Percentiles rank a stretch among this genome's conserved stretches.
phyloP scores from a whole-genome alignment of 2,888 invertebrate species.

The Ceramica pisi region DNA sequence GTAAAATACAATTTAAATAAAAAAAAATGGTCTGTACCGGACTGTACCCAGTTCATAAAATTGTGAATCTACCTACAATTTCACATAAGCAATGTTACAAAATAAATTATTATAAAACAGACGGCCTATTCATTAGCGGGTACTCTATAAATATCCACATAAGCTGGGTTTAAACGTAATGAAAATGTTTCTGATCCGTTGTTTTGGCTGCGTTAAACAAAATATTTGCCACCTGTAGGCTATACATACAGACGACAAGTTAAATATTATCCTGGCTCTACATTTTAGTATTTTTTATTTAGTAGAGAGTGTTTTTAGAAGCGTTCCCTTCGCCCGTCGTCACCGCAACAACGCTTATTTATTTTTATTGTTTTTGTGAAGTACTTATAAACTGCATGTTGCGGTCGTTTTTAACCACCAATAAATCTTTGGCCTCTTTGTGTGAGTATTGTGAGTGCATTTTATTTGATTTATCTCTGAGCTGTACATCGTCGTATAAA shows the following conservation, averaged over 20 bases:
- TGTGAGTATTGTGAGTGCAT: neutral
- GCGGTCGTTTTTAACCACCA: neutral
- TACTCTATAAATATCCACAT: constrained; percentile 19
- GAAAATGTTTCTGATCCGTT: constrained; percentile 32
- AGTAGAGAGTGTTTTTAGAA: constrained; percentile 17
- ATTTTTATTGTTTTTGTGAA: constrained; percentile 7
- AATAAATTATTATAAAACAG: constrained; percentile 5
- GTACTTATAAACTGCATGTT: neutral
- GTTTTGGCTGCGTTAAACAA: constrained; percentile 6
- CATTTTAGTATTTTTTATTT: constrained; percentile 5
- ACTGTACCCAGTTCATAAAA: neutral
- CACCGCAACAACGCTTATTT: constrained; percentile 7
- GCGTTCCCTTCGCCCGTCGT: neutral
- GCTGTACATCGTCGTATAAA: neutral
- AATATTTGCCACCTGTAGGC: constrained; percentile 34
- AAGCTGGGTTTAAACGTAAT: constrained; percentile 13
- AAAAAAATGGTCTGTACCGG: neutral
- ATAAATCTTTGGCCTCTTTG: neutral
- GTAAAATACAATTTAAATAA: neutral
- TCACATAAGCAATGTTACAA: neutral
- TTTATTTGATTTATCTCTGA: neutral
- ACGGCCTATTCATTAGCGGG: neutral
- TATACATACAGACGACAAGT: neutral
- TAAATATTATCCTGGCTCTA: constrained; percentile 11
- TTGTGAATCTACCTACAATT: neutral